Conservation (phyloP, 2,113 vertebrate species). For the Pseudorectes ferrugineus region DNA sequence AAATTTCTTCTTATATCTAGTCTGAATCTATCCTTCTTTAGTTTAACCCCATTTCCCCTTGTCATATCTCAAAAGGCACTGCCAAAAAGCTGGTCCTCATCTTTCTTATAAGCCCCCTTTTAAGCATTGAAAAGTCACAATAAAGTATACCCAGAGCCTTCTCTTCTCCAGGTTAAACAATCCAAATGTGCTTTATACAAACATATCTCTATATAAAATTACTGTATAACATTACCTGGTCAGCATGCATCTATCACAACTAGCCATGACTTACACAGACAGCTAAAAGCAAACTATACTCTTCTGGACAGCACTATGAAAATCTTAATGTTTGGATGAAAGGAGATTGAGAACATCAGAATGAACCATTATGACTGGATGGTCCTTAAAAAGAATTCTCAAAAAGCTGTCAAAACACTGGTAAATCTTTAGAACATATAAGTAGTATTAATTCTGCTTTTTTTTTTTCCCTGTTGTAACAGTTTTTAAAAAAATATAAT, state of each 20-base stretch:
- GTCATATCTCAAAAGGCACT: background rate
- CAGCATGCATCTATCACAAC: background rate
- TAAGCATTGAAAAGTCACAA: background rate
- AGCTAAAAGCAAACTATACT: background rate
- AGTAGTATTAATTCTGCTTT: background rate
- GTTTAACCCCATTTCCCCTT: background rate
- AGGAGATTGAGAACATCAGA: background rate
- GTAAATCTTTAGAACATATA: background rate
- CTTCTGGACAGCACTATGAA: background rate
- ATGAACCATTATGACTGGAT: background rate
- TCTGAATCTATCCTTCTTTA: background rate
- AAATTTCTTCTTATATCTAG: background rate
- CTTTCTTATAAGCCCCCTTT: background rate
- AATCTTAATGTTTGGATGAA: background rate
- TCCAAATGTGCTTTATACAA: background rate
- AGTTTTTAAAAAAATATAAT: background rate
- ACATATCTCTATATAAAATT: background rate
- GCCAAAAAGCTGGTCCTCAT: background rate
- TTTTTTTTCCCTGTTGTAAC: background rate
- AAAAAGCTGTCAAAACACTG: background rate
- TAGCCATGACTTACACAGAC: background rate
- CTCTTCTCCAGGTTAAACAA: background rate
- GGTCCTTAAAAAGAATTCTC: background rate
- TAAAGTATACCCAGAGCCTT: background rate
- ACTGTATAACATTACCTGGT: background rate